phyloP scores from a whole-genome alignment of 2,888 invertebrate genomes.

The Strigamia maritima region DNA sequence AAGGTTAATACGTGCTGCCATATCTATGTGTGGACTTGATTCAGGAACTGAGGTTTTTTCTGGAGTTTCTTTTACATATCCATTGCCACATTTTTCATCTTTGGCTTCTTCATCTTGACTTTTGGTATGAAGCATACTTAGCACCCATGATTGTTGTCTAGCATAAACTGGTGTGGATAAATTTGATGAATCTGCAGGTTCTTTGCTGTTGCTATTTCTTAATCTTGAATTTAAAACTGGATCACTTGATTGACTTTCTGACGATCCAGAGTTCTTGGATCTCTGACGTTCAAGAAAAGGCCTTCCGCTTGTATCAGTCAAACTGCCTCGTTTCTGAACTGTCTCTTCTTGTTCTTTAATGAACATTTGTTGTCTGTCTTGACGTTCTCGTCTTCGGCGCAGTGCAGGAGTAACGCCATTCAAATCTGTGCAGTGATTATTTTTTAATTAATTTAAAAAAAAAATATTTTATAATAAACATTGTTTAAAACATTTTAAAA shows the following conservation, averaged over 20 bases:
- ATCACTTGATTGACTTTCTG: no score
- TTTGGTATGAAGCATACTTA: conserved; percentile 52
- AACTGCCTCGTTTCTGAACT: conserved; percentile 39
- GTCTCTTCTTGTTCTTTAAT: conserved; percentile 66
- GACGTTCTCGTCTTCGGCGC: conserved; percentile 73
- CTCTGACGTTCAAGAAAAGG: no score
- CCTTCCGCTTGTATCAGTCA: not conserved
- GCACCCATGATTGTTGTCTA: conserved; percentile 52
- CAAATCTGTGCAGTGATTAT: no score
- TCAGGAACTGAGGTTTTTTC: conserved; percentile 59
- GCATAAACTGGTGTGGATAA: not conserved
- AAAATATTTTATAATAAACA: no score
- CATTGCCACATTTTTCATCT: not conserved
- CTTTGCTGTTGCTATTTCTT: not conserved
- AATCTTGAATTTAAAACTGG: not conserved
- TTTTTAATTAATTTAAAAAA: no score
- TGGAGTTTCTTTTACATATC: conserved; percentile 69
- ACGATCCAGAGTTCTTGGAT: no score
- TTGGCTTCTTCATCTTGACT: conserved; percentile 44
- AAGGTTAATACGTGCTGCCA: not conserved
- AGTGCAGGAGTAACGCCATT: conserved; percentile 74
- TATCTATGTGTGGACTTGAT: conserved; percentile 36
- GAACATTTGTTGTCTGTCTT: conserved; percentile 78
- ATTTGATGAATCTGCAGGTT: not conserved
- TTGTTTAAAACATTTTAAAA: not conserved